Conservation (phyloP, 92 coral and sea anemone species). For the Epizoanthus scotinus region DNA sequence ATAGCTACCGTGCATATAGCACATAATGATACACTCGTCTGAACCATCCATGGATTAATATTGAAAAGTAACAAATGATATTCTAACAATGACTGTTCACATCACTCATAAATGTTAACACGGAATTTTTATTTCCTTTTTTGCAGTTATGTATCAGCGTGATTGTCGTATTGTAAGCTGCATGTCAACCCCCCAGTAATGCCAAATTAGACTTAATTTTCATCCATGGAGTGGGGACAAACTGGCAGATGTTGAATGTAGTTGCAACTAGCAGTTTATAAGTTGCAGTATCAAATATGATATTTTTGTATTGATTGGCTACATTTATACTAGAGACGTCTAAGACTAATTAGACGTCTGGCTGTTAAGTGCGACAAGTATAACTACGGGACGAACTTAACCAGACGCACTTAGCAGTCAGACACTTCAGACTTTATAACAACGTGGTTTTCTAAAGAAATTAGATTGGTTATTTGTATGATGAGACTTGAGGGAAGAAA, state of each 20-base stretch:
- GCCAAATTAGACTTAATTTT: background rate
- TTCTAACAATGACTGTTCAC: background rate
- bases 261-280: background rate
- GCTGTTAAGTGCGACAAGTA: too few species aligned
- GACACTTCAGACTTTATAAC: too few species aligned
- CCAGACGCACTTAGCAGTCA: too few species aligned
- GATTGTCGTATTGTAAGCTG: conserved; percentile 45
- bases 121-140: conserved; percentile 47
- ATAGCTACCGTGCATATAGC: too few species aligned
- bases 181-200: conserved; percentile 11
- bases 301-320: too few species aligned
- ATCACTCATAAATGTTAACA: conserved; percentile 21
- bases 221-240: background rate
- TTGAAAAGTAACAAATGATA: background rate
- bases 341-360: too few species aligned
- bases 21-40: background rate
- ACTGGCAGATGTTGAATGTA: background rate
- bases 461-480: too few species aligned
- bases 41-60: background rate
- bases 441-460: too few species aligned
- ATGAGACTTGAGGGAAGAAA: too few species aligned
- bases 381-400: too few species aligned
- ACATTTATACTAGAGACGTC: too few species aligned
- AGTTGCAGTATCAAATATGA: too few species aligned
- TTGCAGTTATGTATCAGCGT: conserved; percentile 84